These are phyloP conservation scores for Calliopum simillimum DNA, from an alignment of 2,888 invertebrate genomes.

Conservation along the genomic window DNA sequence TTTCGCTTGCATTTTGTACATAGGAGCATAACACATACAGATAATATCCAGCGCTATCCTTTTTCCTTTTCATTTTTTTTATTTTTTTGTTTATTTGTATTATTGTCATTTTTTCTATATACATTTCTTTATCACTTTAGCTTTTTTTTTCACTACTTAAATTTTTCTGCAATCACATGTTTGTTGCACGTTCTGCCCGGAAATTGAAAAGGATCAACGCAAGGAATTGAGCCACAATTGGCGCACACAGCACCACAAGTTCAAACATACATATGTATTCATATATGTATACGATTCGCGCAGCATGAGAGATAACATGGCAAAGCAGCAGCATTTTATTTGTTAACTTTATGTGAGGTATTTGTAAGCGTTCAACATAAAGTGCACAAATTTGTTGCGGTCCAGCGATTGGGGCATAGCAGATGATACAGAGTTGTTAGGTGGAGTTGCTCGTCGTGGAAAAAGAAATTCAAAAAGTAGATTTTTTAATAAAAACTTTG, in stretches of 20 bases:
- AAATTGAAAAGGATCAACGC: slow-evolving; percentile 24
- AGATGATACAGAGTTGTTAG: too few relatives aligned
- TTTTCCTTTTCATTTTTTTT: not conserved
- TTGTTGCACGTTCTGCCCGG: not conserved
- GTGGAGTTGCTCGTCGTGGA: too few relatives aligned
- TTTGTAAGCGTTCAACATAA: too few relatives aligned
- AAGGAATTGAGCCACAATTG: slow-evolving; percentile 21
- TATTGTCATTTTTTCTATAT: not conserved
- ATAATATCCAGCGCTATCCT: not conserved
- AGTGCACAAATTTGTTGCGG: too few relatives aligned
- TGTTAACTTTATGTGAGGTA: not conserved
- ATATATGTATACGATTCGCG: too few relatives aligned
- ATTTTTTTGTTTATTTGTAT: not conserved
- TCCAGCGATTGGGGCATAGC: too few relatives aligned
- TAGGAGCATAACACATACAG: not conserved
- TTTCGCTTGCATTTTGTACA: not conserved
- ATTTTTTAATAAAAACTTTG: too few relatives aligned
- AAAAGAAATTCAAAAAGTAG: too few relatives aligned
- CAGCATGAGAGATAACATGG: not conserved
- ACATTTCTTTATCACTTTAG: not conserved
- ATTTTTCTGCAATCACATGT: slow-evolving; percentile 12
- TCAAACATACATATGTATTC: not conserved
- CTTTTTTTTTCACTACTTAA: not conserved
- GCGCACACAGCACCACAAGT: not conserved
- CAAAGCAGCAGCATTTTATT: slow-evolving; percentile 2